phyloP scores from a whole-genome alignment of 2,797 vertebrate genomes.

The Urocyon cinereoargenteus region DNA sequence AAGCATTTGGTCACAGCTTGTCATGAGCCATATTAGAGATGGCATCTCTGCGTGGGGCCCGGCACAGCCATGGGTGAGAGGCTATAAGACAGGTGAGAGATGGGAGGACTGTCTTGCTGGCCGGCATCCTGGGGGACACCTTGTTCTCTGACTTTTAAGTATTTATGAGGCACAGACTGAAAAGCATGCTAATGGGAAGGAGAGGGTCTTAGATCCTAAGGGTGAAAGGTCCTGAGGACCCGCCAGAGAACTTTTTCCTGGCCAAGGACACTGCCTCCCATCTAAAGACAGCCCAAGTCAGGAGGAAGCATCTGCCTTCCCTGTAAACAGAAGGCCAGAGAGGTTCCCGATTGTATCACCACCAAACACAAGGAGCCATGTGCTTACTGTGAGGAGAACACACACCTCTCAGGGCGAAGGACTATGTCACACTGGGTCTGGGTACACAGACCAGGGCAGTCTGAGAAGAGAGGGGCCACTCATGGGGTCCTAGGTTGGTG shows the following conservation, averaged over 20 bases:
- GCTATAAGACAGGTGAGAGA: not conserved
- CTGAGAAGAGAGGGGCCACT: not conserved
- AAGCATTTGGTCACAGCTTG: not conserved
- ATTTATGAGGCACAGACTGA: not conserved
- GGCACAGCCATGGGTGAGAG: not conserved
- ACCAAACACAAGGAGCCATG: not conserved
- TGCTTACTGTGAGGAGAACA: not conserved
- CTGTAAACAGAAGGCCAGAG: not conserved
- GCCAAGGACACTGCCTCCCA: not conserved
- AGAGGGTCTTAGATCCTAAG: not conserved
- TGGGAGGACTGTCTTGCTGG: not conserved
- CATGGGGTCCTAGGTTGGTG: not conserved
- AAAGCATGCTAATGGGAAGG: not conserved
- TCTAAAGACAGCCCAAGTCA: not conserved
- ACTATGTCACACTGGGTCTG: not conserved
- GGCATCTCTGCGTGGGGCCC: not conserved
- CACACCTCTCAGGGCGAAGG: rapidly evolving
- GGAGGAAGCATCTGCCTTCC: not conserved
- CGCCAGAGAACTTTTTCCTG: not conserved
- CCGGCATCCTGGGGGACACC: not conserved
- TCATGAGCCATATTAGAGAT: not conserved
- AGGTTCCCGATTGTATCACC: not conserved
- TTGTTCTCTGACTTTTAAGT: not conserved
- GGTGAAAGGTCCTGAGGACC: not conserved
- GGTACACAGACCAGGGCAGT: not conserved